A percentile compares a stretch with the other conserved stretches of the same genome.
Evolutionary conservation across 2,113 vertebrate genomes (phyloP).

Genomic region (Bettongia penicillata): DNA sequence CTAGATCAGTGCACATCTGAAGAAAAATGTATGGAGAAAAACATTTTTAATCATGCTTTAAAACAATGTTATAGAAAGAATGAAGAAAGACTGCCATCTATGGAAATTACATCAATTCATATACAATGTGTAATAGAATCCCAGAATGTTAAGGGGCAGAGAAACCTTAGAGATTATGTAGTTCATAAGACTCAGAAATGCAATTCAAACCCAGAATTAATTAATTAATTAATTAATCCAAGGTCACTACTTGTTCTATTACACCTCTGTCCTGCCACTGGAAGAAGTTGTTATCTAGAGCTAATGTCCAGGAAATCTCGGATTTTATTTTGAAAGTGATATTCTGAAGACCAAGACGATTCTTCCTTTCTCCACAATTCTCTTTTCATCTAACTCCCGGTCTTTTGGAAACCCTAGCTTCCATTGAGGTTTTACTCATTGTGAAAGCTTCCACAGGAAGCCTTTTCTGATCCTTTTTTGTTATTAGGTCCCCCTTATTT

Average conservation of each 20-base stretch:
- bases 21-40: conserved; percentile 45
- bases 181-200: not conserved
- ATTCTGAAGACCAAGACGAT: not conserved
- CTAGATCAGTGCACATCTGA: conserved; percentile 35
- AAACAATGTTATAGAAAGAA: conserved; percentile 31
- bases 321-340: not conserved
- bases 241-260: not conserved
- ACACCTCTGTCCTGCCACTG: not conserved
- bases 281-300: not conserved
- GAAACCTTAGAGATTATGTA: not conserved
- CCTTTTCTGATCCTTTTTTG: not conserved
- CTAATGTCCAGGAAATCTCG: not conserved
- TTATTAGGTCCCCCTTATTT: not conserved
- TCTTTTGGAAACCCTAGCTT: not conserved
- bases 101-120: conserved; percentile 2
- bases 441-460: not conserved
- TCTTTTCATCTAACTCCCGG: not conserved
- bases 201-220: not conserved
- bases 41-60: conserved; percentile 29
- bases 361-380: not conserved
- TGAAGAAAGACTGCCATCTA: conserved; percentile 11
- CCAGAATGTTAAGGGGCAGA: not conserved
- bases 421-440: not conserved
- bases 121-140: not conserved
- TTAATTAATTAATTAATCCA: not conserved